phyloP scores from a whole-genome alignment of 2,797 vertebrate genomes.

The Orestias chungarensis region DNA sequence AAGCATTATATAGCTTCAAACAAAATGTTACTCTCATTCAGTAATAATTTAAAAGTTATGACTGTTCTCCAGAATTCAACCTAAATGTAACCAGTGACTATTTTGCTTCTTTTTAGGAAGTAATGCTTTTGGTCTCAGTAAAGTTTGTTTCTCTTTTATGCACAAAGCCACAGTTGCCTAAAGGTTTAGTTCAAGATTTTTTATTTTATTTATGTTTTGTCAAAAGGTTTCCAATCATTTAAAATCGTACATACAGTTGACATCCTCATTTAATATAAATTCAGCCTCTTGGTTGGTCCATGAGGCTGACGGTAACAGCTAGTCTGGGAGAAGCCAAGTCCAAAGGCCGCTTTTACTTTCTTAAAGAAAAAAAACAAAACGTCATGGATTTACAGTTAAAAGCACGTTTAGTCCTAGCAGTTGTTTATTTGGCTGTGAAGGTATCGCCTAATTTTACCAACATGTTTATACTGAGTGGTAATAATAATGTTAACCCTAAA shows the following conservation, averaged over 20 bases:
- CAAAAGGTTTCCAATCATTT: not conserved
- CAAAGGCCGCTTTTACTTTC: not conserved
- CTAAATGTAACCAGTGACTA: conserved; percentile 7
- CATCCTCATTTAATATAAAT: not conserved
- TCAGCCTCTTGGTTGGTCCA: not conserved
- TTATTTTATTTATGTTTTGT: no score
- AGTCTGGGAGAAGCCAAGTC: not conserved
- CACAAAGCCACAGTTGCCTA: conserved; percentile 10
- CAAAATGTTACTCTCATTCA: conserved; percentile 25
- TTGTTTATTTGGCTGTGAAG: not conserved
- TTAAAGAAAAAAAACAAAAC: not conserved
- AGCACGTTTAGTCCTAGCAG: not conserved
- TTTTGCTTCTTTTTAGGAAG: conserved; percentile 15
- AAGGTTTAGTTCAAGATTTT: no score
- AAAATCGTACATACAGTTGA: not conserved
- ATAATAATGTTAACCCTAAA: not conserved
- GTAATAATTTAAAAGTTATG: conserved; percentile 1
- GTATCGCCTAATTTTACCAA: not conserved
- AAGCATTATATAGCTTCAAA: conserved; percentile 9
- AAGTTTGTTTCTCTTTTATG: not conserved
- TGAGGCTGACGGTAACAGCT: not conserved
- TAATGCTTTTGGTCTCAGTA: conserved; percentile 5
- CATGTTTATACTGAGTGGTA: not conserved
- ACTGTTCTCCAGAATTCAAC: conserved; percentile 11
- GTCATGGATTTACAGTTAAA: not conserved